A percentile compares a stretch with the other conserved stretches of the same genome.
Evolutionary conservation across 2,888 invertebrate genomes (phyloP).

Genomic region (Nematopogon swammerdamellus): DNA sequence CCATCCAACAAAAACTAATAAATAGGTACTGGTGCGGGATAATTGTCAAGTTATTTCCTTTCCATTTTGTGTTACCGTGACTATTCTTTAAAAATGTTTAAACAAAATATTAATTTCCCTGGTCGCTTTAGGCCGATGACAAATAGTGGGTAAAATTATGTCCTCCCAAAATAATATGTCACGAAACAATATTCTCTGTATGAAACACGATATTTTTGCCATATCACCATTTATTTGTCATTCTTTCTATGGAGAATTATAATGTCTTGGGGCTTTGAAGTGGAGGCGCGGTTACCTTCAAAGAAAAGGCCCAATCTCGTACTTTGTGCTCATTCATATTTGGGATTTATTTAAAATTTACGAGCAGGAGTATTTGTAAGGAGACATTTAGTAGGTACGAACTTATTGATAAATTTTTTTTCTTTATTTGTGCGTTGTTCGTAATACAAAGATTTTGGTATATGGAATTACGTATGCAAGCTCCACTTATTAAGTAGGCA

Average conservation of each 20-base stretch:
- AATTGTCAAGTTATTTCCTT: slow-evolving; percentile 48
- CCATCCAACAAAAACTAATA: background rate
- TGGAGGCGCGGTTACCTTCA: background rate
- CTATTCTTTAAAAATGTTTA: background rate
- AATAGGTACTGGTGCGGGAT: slow-evolving; percentile 17
- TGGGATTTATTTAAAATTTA: background rate
- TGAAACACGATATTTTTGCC: slow-evolving; percentile 58
- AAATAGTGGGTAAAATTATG: slow-evolving; percentile 45
- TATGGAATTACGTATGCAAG: too few species aligned
- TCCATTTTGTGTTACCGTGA: slow-evolving; percentile 27
- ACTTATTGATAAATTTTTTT: too few species aligned
- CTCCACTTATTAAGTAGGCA: too few species aligned
- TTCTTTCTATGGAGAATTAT: slow-evolving; percentile 43
- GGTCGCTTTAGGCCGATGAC: slow-evolving; percentile 23
- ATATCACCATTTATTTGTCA: slow-evolving; percentile 47
- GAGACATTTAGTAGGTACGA: too few species aligned
- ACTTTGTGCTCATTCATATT: background rate
- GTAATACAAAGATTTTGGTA: too few species aligned
- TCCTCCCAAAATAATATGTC: slow-evolving; percentile 53
- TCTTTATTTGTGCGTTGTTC: too few species aligned
- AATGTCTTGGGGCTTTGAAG: background rate
- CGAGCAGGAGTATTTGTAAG: too few species aligned
- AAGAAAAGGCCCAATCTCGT: background rate
- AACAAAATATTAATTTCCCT: slow-evolving; percentile 25
- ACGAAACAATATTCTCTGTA: slow-evolving; percentile 48